Evolutionary conservation across 2,113 vertebrate genomes (phyloP).

Genomic region (Furnarius figulus): DNA sequence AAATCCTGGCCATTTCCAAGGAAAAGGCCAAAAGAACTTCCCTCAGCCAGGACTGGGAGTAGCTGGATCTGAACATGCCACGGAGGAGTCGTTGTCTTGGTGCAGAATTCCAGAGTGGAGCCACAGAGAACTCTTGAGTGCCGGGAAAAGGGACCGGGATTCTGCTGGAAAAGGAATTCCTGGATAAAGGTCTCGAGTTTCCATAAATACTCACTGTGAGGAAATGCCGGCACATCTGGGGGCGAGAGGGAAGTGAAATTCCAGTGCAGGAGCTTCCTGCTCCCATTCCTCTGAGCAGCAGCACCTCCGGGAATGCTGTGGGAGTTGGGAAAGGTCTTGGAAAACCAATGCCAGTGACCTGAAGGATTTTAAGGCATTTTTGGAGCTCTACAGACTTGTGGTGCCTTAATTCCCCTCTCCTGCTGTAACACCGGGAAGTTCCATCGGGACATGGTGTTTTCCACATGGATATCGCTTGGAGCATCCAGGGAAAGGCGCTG

Average conservation of each 20-base stretch:
- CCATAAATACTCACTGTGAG: no score
- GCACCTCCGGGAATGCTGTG: no score
- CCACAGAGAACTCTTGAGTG: no score
- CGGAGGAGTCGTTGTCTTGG: no score
- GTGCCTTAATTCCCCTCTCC: not conserved
- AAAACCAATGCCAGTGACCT: not conserved
- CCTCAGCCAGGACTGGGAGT: not conserved
- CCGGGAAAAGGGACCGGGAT: not conserved
- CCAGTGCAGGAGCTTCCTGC: not conserved
- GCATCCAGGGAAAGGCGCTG: not conserved
- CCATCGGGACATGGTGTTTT: no score
- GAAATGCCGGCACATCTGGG: not conserved
- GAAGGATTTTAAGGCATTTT: not conserved
- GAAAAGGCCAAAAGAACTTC: not conserved
- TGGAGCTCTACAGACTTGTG: rapidly evolving
- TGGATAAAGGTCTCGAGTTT: no score
- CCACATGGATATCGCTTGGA: no score
- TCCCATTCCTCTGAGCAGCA: not conserved
- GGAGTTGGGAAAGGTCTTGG: not conserved
- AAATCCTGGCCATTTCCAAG: not conserved
- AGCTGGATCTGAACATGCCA: not conserved
- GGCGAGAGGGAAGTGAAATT: not conserved
- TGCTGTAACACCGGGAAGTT: not conserved
- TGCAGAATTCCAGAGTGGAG: no score
- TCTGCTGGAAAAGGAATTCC: not conserved